A percentile compares a stretch with the other conserved stretches of the same genome.
Evolutionary conservation across 2,113 vertebrate species (phyloP).

Genomic region (Nesospiza acunhae): DNA sequence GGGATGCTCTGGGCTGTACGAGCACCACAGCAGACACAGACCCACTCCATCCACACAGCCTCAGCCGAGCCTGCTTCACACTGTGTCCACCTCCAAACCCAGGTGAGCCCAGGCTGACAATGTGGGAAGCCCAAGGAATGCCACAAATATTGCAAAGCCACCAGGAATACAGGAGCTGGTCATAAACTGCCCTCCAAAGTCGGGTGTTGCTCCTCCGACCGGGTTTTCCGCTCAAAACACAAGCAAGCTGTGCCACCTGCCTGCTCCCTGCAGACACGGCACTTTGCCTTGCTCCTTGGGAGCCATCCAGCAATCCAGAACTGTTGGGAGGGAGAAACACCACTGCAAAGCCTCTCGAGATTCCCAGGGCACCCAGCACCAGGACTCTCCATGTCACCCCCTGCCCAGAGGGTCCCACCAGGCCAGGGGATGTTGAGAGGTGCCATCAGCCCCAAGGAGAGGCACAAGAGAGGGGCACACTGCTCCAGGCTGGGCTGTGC

Average conservation of each 20-base stretch:
- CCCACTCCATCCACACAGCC: neutral
- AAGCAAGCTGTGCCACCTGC: slow-evolving; percentile 28
- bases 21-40: accelerated
- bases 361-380: neutral
- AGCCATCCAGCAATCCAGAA: neutral
- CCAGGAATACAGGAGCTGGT: neutral
- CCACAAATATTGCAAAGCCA: neutral
- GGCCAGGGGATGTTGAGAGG: accelerated
- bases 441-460: neutral
- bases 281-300: neutral
- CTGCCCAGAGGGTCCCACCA: neutral
- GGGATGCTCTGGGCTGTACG: accelerated
- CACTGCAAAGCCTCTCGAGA: accelerated
- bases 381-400: accelerated
- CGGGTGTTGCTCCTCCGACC: accelerated
- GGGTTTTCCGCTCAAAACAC: neutral
- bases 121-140: neutral
- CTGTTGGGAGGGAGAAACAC: neutral
- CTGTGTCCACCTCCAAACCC: neutral
- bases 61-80: accelerated
- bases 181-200: neutral
- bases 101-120: accelerated
- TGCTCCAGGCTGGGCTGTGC: neutral
- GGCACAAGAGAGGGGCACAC: accelerated
- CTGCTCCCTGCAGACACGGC: neutral